phyloP scores from a whole-genome alignment of 2,797 vertebrate genomes.

The Neopelma chrysocephalum region DNA sequence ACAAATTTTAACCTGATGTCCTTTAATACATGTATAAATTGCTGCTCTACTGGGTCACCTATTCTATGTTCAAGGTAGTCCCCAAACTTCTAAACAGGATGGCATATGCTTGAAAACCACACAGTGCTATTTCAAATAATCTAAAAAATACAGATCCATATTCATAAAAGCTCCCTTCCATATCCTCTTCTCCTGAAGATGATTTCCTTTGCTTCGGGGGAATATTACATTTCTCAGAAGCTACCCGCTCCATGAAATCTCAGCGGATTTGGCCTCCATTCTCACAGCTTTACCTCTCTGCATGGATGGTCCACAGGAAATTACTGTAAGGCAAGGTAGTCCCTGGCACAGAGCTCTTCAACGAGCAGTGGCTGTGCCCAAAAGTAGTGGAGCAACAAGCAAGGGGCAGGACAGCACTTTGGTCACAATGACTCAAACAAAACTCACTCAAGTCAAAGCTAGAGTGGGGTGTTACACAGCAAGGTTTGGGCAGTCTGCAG shows the following conservation, averaged over 20 bases:
- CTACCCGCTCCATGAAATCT: not conserved
- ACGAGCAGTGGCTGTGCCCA: not conserved
- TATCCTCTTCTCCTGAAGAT: not conserved
- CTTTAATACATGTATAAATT: not conserved
- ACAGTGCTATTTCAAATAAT: not conserved
- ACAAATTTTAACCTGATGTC: conserved; percentile 20
- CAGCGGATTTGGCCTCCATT: not conserved
- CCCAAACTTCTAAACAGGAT: not conserved
- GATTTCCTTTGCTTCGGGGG: not conserved
- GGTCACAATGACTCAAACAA: rapidly evolving
- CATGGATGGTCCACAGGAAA: not conserved
- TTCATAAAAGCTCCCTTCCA: not conserved
- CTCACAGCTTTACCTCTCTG: not conserved
- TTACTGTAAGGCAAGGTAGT: not conserved
- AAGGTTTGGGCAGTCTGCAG: not conserved
- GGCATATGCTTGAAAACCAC: not conserved
- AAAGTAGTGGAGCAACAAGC: not conserved
- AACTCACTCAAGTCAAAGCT: not conserved
- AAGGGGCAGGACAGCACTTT: not conserved
- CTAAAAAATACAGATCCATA: not conserved
- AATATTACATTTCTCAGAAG: conserved; percentile 15
- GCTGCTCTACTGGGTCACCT: not conserved
- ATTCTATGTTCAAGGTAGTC: not conserved
- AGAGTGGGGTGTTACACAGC: not conserved
- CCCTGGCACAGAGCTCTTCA: not conserved